A percentile compares a stretch with the other conserved stretches of the same genome.
Evolutionary conservation across 2,888 invertebrate species (phyloP).

Genomic region (Drosophila longiperda): DNA sequence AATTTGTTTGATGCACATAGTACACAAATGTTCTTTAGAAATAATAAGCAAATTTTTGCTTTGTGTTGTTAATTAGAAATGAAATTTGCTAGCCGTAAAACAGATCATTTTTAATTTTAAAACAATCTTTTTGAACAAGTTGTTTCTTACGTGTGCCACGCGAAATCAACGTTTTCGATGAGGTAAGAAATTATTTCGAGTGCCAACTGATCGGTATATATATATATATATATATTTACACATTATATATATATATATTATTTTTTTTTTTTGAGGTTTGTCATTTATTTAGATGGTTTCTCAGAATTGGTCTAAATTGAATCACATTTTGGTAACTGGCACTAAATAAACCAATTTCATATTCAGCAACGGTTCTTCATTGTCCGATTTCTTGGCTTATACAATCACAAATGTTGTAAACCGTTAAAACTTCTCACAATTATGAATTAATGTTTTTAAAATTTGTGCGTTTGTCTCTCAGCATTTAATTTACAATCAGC

Average conservation of each 20-base stretch:
- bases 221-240: background rate
- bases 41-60: conserved; percentile 12
- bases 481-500: conserved; percentile 59
- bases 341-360: background rate
- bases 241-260: conserved; percentile 15
- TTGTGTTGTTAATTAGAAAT: conserved; percentile 29
- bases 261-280: conserved; percentile 15
- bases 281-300: conserved; percentile 21
- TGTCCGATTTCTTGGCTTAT: background rate
- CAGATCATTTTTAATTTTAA: conserved; percentile 54
- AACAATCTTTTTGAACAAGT: conserved; percentile 40
- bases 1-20: background rate
- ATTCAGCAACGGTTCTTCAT: background rate
- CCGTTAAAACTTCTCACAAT: conserved; percentile 46
- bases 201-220: conserved; percentile 7
- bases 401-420: background rate
- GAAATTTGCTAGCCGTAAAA: conserved; percentile 17
- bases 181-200: conserved; percentile 59
- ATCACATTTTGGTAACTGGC: conserved; percentile 6
- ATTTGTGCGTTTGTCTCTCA: conserved; percentile 27
- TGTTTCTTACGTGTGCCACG: conserved; percentile 48
- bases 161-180: conserved; percentile 53
- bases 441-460: conserved; percentile 55
- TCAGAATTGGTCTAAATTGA: conserved; percentile 6
- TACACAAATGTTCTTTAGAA: background rate